Base-by-base conservation (phyloP, 2,888 invertebrate genomes). In the Pristionchus japonicus region DNA sequence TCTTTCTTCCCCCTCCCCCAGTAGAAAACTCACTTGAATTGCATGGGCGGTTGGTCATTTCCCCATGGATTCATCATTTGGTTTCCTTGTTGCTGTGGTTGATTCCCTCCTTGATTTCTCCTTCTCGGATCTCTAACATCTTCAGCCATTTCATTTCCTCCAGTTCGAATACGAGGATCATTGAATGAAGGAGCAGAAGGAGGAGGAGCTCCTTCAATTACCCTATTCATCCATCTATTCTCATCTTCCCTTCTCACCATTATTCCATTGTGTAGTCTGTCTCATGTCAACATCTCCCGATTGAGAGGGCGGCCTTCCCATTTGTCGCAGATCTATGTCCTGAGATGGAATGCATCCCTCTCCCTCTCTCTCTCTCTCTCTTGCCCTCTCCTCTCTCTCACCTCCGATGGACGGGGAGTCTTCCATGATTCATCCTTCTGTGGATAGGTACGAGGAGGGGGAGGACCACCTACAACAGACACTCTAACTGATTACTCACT, bases 61-160 rank as follows among this genome's bases (percentile, higher is more conserved):
- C n/a, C 34, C 85, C 85, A 85, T 64, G 85, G 85, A 27, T 61
- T 64, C 31, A 61, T 43, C 85, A 85, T 64, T 64, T 61, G 61
- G 37, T 64, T 64, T 40, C 61, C 64, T 64, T 52, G 27, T 64
- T n/a, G 23, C 27, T 7, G 31, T 40, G 43, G 13, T 85, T 64
- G 61, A 85, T 64, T 85, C 20, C 31, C 34, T 27, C 82, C 82
- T 64, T 37, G 40, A 64, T n/a, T 85, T 64, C 86, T 86, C 43
- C 86, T 86, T 31, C 86, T 67, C 34, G 86, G 86, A 86, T 86
- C 86, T 61, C 86, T 86, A 34, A 86, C 74, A 74, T 86, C 86
- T 34, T 86, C 86, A 23, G 70, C 20, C 23, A 74, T 49, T 20
- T 74, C 74, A 40, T 47, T 64, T 40, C 37, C 43, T 64, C 64